Evolutionary conservation across 2,888 invertebrate genomes (phyloP), one percentile per base, ranked within the genome.

Genomic region (Polyommatus icarus): DNA sequence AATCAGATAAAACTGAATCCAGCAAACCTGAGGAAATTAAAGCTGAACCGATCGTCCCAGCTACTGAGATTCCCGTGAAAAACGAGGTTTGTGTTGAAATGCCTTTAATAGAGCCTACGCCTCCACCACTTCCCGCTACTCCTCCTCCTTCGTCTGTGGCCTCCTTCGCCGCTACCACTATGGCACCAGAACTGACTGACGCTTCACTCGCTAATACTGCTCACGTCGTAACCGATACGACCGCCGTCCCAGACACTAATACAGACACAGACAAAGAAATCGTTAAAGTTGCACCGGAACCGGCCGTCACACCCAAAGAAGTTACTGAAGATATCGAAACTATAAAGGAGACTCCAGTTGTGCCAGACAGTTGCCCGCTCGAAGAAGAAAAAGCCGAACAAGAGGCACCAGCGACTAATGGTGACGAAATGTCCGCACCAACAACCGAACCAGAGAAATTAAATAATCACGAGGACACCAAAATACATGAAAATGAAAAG

Each of bases 81-180:
- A 89, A 92, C 87, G 94, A 94, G 94, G 94, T 94, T 94, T 94
- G 94, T 94, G 94, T 91, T 90, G 90, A 91, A 90, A 88, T 90
- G 95, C 95, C 95, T 95, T 95, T 95, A 95, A 91, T 93, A 91
- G 95, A 95, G 89, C 93, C 95, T 90, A 89, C 95, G 88, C 96
- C 96, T 90, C 96, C 96, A 88, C 96, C 96, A 84, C 95, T 96
- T 87, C 96, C 96, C 83, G 95, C 96, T 88, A 96, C 96, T 88
- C 96, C 96, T 87, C 96, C 96, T 88, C 96, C 96, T 84, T 96
- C 96, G 86, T 96, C 96, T 91, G 96, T 96, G 93, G 96, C 95
- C 89, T 96, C 96, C 85, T 96, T 96, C 91, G 96, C 96, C 89
- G 95, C 95, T 87, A 95, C 95, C 87, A 95, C 95, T 82, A 96